A percentile compares a stretch with the other conserved stretches of the same genome.
These are phyloP conservation scores for Saccostrea cuccullata DNA, from an alignment of 1,140 invertebrate species.

Conservation along the genomic window DNA sequence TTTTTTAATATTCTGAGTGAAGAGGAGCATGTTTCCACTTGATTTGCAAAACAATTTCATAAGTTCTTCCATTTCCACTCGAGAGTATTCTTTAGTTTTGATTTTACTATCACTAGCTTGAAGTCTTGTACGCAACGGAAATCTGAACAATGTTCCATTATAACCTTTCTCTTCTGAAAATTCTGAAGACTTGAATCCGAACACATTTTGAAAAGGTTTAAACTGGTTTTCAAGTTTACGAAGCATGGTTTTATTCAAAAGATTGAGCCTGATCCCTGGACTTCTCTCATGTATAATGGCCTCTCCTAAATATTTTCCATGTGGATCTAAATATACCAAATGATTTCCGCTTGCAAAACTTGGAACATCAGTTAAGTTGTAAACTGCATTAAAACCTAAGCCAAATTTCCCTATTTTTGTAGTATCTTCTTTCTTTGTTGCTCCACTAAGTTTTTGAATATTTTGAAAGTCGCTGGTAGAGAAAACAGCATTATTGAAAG, in stretches of 20 bases:
- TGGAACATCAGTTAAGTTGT: constrained; percentile 77
- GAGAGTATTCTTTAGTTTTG: constrained; percentile 64
- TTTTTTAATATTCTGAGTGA: constrained; percentile 70
- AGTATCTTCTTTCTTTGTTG: constrained; percentile 69
- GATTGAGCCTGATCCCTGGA: constrained; percentile 61
- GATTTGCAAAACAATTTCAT: constrained; percentile 63
- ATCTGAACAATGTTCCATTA: constrained; percentile 73
- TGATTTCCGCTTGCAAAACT: constrained; percentile 71
- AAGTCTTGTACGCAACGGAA: constrained; percentile 68
- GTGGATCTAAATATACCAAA: constrained; percentile 76
- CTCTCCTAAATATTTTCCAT: constrained; percentile 68
- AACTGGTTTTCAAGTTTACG: constrained; percentile 68
- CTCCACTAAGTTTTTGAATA: constrained; percentile 69
- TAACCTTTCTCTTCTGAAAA: constrained; percentile 56
- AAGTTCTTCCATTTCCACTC: constrained; percentile 61
- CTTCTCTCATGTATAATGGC: constrained; percentile 39
- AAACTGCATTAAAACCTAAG: constrained; percentile 75
- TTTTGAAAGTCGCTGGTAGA: constrained; percentile 71
- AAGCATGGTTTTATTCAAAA: constrained; percentile 59
- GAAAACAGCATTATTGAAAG: constrained; percentile 72
- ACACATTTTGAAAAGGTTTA: constrained; percentile 71
- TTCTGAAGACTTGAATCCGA: constrained; percentile 73
- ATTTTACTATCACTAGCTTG: constrained; percentile 69
- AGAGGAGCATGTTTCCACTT: constrained; percentile 69
- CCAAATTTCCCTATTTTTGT: constrained; percentile 75